phyloP scores from a whole-genome alignment of 2,113 vertebrate species.

The Cyanistes caeruleus region DNA sequence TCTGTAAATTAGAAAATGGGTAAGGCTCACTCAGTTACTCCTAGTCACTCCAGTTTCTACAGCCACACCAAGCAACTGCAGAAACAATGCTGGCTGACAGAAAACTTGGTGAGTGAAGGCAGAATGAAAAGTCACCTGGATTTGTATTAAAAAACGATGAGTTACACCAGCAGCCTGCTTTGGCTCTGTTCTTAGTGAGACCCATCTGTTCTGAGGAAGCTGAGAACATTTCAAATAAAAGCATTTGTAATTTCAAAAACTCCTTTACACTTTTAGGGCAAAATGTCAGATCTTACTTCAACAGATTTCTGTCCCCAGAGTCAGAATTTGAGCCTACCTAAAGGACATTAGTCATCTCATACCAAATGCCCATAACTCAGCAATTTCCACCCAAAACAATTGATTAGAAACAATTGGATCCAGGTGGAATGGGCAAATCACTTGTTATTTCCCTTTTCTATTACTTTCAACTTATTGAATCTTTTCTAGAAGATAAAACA shows the following conservation, averaged over 20 bases:
- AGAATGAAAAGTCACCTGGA: constrained; percentile 36
- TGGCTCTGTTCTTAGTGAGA: constrained; percentile 23
- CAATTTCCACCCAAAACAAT: background rate
- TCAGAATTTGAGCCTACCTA: background rate
- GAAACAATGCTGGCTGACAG: background rate
- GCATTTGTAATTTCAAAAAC: constrained; percentile 5
- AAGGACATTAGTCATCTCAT: background rate
- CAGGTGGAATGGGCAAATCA: background rate
- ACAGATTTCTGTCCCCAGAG: constrained; percentile 15
- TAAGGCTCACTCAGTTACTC: background rate
- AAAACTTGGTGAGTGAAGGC: background rate
- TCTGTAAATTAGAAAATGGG: background rate
- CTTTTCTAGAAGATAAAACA: background rate
- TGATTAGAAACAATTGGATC: constrained; percentile 17
- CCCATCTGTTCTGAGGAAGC: constrained; percentile 55
- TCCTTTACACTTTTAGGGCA: constrained; percentile 49
- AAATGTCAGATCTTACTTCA: constrained; percentile 51
- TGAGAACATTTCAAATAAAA: constrained; percentile 42
- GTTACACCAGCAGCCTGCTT: background rate
- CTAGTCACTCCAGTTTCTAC: background rate
- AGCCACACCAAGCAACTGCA: background rate
- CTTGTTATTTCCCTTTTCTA: background rate
- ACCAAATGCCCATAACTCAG: background rate
- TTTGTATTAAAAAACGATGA: constrained; percentile 27
- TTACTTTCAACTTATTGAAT: background rate